Percentiles rank a stretch among this genome's conserved stretches.
These are phyloP conservation scores for Aphidius gifuensis DNA, from an alignment of 1,140 invertebrate species.

Conservation along the genomic window DNA sequence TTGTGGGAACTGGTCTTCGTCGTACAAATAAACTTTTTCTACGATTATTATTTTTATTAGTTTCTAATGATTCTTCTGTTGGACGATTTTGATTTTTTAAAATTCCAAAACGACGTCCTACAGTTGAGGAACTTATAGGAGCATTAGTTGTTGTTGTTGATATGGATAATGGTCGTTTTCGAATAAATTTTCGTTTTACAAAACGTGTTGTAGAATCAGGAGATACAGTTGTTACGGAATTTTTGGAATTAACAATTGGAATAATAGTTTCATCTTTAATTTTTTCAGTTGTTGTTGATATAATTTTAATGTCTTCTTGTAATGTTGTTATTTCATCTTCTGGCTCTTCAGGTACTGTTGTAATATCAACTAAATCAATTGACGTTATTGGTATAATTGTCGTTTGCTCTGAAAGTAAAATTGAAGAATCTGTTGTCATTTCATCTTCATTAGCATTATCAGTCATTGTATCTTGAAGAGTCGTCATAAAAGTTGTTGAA, in stretches of 20 bases:
- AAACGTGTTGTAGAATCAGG: slow-evolving; percentile 28
- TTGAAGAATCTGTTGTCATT: not conserved
- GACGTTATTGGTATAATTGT: slow-evolving; percentile 2
- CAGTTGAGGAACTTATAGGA: too few relatives aligned
- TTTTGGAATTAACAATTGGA: slow-evolving; percentile 6
- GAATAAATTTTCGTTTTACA: slow-evolving; percentile 38
- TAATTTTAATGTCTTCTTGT: not conserved
- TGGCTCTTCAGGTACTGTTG: not conserved
- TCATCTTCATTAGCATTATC: slow-evolving; percentile 15
- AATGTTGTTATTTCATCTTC: not conserved
- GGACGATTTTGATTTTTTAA: slow-evolving; percentile 1
- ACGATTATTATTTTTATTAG: slow-evolving; percentile 25
- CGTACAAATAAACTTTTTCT: slow-evolving; percentile 40
- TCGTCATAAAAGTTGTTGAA: not conserved
- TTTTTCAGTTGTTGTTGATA: not conserved
- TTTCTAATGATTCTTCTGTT: slow-evolving; percentile 15
- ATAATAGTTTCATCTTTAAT: slow-evolving; percentile 12
- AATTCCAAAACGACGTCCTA: not conserved
- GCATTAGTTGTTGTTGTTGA: not conserved
- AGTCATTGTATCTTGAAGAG: not conserved
- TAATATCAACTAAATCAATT: slow-evolving; percentile 1
- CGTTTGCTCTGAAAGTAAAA: slow-evolving; percentile 12
- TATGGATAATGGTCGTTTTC: slow-evolving; percentile 30
- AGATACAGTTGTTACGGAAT: slow-evolving; percentile 15
- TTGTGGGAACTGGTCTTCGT: slow-evolving; percentile 28